Percentiles rank a stretch among this genome's conserved stretches.
Conservation (phyloP, 2,888 invertebrate species). For the Frankliniella fusca region DNA sequence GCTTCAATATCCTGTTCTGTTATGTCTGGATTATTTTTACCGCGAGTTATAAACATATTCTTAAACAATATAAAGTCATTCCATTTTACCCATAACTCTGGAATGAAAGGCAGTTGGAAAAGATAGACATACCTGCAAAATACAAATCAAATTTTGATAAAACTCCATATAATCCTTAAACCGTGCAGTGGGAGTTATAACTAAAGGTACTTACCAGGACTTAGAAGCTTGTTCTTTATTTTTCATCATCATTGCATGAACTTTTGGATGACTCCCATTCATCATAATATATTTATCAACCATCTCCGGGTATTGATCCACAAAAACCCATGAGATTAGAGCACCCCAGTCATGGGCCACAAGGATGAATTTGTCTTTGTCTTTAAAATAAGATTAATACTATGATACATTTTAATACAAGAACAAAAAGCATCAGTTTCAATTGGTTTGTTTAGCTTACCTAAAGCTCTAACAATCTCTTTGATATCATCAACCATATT, state of each 20-base stretch:
- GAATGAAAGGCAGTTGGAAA: neutral
- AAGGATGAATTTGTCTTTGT: slow-evolving; percentile 54
- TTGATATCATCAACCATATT: slow-evolving; percentile 57
- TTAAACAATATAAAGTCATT: neutral
- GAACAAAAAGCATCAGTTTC: neutral
- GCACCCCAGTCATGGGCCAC: slow-evolving; percentile 69
- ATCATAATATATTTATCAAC: slow-evolving; percentile 55
- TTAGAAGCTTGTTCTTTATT: neutral
- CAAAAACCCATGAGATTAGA: slow-evolving; percentile 54
- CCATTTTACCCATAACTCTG: neutral
- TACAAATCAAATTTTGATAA: neutral
- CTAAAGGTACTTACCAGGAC: neutral
- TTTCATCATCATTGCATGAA: slow-evolving; percentile 40
- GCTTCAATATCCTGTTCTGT: neutral
- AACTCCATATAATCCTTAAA: neutral
- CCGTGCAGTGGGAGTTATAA: neutral
- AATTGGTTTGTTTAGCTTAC: slow-evolving; percentile 33
- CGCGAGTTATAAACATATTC: neutral
- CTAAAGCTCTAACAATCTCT: slow-evolving; percentile 50
- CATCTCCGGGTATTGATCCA: slow-evolving; percentile 54
- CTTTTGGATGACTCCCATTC: slow-evolving; percentile 52
- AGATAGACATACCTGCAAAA: neutral
- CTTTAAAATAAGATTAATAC: slow-evolving; percentile 44
- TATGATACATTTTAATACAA: neutral
- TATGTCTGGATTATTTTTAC: neutral